phyloP scores from a whole-genome alignment of 1,140 invertebrate genomes.

The Drosophila miranda region DNA sequence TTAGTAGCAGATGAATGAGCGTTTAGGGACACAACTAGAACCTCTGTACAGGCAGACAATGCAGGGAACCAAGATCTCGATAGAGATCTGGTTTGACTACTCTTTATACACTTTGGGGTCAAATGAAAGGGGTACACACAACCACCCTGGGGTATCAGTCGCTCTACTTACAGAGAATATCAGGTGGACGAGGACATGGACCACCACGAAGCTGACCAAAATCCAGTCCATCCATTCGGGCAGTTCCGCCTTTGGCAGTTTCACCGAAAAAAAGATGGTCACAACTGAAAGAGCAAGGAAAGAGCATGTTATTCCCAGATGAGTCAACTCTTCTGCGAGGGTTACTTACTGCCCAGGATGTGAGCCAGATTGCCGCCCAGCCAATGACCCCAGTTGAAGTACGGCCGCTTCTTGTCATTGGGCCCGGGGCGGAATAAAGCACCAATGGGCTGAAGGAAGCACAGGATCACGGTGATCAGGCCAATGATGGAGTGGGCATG shows the following conservation, averaged over 20 bases:
- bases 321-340: neutral
- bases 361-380: slow-evolving; percentile 95
- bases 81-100: slow-evolving; percentile 2
- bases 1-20: slow-evolving; percentile 67
- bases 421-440: slow-evolving; percentile 91
- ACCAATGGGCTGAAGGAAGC: slow-evolving; percentile 93
- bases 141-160: neutral
- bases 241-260: slow-evolving; percentile 91
- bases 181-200: slow-evolving; percentile 95
- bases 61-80: slow-evolving; percentile 34
- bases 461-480: slow-evolving; percentile 89
- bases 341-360: slow-evolving; percentile 92
- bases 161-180: slow-evolving; percentile 90
- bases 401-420: slow-evolving; percentile 88
- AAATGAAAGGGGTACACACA: slow-evolving; percentile 39
- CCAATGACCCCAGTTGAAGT: slow-evolving; percentile 99
- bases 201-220: slow-evolving; percentile 92
- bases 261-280: slow-evolving; percentile 95
- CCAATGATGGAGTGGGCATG: slow-evolving; percentile 93
- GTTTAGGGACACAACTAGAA: slow-evolving; percentile 58
- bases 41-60: slow-evolving; percentile 61
- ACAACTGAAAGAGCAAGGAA: slow-evolving; percentile 87
- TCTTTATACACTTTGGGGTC: slow-evolving; percentile 39
- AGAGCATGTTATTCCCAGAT: neutral
- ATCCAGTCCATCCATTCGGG: slow-evolving; percentile 94